phyloP scores from a whole-genome alignment of 2,888 invertebrate genomes.

The Mystacides longicornis region DNA sequence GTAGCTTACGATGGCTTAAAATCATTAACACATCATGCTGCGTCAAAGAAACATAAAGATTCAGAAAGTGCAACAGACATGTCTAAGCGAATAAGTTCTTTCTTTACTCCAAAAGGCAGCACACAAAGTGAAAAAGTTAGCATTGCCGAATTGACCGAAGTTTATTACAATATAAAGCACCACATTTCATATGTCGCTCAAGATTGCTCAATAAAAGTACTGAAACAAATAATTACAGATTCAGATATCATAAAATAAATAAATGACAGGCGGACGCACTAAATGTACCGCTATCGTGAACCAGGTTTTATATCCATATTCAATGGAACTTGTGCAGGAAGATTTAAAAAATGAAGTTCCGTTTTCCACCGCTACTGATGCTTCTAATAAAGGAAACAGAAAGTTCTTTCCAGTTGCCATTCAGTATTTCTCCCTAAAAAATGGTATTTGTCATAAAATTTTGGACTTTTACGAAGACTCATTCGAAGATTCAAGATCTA shows the following conservation, averaged over 20 bases:
- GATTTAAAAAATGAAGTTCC: neutral
- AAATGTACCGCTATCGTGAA: neutral
- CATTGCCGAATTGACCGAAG: neutral
- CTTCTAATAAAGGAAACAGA: neutral
- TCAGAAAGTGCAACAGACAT: neutral
- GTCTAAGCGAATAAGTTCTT: neutral
- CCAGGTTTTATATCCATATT: neutral
- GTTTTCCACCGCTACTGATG: neutral
- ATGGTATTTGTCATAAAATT: neutral
- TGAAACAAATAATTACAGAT: neutral
- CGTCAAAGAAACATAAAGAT: neutral
- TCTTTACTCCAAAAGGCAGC: neutral
- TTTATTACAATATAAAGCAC: neutral
- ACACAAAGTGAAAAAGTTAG: neutral
- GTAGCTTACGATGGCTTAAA: neutral
- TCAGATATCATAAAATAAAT: neutral
- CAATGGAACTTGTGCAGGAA: neutral
- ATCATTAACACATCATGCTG: neutral
- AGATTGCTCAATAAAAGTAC: neutral
- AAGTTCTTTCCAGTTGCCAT: neutral
- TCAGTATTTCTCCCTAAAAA: neutral
- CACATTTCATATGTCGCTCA: neutral
- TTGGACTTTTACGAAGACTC: neutral
- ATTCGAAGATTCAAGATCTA: neutral
- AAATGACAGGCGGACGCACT: neutral